These are phyloP conservation scores for Chironomus tepperi DNA, from an alignment of 1,140 invertebrate genomes.

Conservation along the genomic window DNA sequence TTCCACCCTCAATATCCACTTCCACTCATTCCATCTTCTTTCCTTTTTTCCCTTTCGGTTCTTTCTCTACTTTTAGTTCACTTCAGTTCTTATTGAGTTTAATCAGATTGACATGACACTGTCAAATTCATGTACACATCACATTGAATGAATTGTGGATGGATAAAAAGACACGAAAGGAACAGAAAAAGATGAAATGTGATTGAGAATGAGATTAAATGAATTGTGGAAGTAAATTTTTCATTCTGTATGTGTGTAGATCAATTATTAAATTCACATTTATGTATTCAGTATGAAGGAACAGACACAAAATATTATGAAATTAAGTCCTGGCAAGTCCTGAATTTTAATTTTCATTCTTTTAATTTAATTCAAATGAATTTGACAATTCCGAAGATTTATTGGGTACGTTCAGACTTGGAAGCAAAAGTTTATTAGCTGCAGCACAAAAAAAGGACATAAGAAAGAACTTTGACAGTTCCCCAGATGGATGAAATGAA, in stretches of 20 bases:
- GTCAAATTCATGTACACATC: slow-evolving; percentile 17
- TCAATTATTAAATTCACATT: no score
- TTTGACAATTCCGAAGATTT: neutral
- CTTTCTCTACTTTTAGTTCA: neutral
- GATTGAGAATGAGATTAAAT: neutral
- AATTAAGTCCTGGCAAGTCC: no score
- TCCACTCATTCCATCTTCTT: neutral
- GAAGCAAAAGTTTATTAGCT: neutral
- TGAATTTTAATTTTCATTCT: neutral
- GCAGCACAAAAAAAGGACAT: neutral
- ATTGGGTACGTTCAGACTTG: no score
- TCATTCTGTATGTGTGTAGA: neutral
- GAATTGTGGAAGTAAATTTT: neutral
- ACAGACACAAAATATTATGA: no score
- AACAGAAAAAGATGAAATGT: neutral
- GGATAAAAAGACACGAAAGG: neutral
- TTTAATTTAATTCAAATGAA: neutral
- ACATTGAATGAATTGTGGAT: neutral
- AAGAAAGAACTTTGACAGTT: neutral
- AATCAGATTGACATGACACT: slow-evolving; percentile 22
- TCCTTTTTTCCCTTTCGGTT: neutral
- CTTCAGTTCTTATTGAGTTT: neutral
- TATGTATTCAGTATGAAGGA: no score
- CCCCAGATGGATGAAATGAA: neutral
- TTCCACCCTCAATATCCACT: no score